Base-by-base conservation (phyloP, 2,888 invertebrate genomes). In the Vesta saturnalis region DNA sequence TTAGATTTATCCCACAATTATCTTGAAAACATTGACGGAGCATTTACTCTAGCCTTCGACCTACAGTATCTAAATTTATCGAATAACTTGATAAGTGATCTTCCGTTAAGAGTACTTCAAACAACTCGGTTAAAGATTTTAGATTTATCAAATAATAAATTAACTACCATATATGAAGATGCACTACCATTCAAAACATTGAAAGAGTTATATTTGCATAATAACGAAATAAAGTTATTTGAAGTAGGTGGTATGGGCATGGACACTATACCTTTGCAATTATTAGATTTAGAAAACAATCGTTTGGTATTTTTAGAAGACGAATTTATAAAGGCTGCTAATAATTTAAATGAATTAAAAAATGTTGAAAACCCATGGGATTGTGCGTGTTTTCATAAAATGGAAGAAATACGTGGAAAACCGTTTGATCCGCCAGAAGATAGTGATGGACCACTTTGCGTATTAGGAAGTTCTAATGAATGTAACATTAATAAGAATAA, bases 301-400 rank as follows among this genome's bases (percentile, higher is more conserved):
- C 59, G 74, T 56, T 65, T 78, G 35, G 77, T 73, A 15, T 73
- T 60, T 60, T 18, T 78, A n/a, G 72, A 78, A 19, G 64, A 58
- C 6, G 66, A 60, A 8, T 71, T 76, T 64, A 72, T 77, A 47
- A 70, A 73, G 21, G 67, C 64, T 60, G 43, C 73, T 8, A 60
- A 66, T 14, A 73, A 72, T 63, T 69, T 78, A 52, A 64, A 72
- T 43, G 39, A 39, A 19, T 60, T 78, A 22, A 72, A 77, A 59
- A 66, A 75, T 49, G 68, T 61, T 19, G 71, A 67, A 15, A 77
- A 79, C 64, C 74, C 75, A 8, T 78, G 77, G 77, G 74, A 77
- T 58, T 76, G 75, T 66, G 62, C 67, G 23, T 75, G 73, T 67
- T 72, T 74, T 18, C 60, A 71, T 14, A 61, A 72, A 46, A 64